Percentiles rank a stretch among this genome's conserved stretches.
Conservation (phyloP, 2,113 vertebrate genomes). For the Coptodon rendalli region DNA sequence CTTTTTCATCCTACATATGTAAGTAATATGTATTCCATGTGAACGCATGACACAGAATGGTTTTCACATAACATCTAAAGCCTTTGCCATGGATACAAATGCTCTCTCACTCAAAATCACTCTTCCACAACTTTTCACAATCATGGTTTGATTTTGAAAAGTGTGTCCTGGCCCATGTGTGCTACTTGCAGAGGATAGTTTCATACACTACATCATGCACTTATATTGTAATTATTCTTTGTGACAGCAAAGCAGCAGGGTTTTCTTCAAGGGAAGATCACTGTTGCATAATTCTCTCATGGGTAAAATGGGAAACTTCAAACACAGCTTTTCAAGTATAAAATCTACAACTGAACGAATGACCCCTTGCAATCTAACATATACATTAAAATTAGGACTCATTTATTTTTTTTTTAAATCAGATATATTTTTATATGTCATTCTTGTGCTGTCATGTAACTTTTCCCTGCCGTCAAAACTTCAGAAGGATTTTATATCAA, state of each 20-base stretch:
- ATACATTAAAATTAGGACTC: background rate
- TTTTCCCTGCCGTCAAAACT: background rate
- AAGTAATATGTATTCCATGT: slow-evolving; percentile 73
- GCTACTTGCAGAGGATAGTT: slow-evolving; percentile 13
- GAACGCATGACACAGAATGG: slow-evolving; percentile 63
- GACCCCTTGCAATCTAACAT: background rate
- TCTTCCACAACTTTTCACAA: slow-evolving; percentile 38
- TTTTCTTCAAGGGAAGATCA: background rate
- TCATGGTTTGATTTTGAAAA: slow-evolving; percentile 21
- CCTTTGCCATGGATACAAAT: slow-evolving; percentile 41
- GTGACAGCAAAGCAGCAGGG: slow-evolving; percentile 16
- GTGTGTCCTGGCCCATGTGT: background rate
- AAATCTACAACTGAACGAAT: background rate
- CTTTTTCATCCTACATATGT: slow-evolving; percentile 69
- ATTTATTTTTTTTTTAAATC: background rate
- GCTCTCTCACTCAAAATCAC: slow-evolving; percentile 37
- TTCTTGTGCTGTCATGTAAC: background rate
- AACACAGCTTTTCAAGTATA: background rate
- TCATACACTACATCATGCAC: slow-evolving; percentile 27
- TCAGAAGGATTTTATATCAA: background rate
- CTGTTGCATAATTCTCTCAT: background rate
- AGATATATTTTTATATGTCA: background rate
- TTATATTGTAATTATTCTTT: slow-evolving; percentile 35
- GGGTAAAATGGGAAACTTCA: background rate
- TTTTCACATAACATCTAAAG: slow-evolving; percentile 64